Evolutionary conservation across 1,140 invertebrate genomes (phyloP), one percentile per base, ranked within the genome.

Genomic region (Prorops nasuta): DNA sequence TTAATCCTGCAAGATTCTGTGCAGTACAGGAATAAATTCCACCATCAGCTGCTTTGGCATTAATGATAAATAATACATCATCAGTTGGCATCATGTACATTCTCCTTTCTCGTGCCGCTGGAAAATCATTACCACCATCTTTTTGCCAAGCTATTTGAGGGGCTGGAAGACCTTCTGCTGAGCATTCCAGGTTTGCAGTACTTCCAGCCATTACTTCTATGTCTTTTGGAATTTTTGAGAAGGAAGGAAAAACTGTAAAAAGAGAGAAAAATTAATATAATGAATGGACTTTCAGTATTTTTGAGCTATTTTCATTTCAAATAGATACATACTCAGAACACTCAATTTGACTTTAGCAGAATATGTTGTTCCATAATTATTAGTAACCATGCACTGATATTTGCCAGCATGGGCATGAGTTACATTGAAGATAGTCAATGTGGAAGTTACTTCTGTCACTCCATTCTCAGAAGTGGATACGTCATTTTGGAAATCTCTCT

Each of bases 1-100:
- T 88, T 35, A 83, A 83, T 1, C 94, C 94, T 14, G 93, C 95
- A 14, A 85, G 78, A 78, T 97, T 98, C 58, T 87, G 84, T 0
- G 96, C 96, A 4, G 87, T 94, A 75, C 96, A 98, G 21, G 89
- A 96, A 67, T 98, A 98, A 2, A 93, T 79, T 2, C 96, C 96
- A 64, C 88, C 88, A 71, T 98, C 96, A 28, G 81, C 82, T 0
- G 85, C 81, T 74, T 93, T 93, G 6, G 93, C 90, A 78, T 94
- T 87, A 7, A 92, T 82, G 53, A 98, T 98, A 63, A 96, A 92
- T 63, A 97, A 92, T 2, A 89, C 85, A 72, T 96, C 90, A 73
- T 98, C 94, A 17, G 85, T 86, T 1, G 90, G 88, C 83, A 94
- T 92, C 24, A 96, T 91, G 70, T 92, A 89, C 86, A 98, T 90